Base-by-base conservation (phyloP, 1,140 invertebrate species). In the Drosophila sulfurigaster region DNA sequence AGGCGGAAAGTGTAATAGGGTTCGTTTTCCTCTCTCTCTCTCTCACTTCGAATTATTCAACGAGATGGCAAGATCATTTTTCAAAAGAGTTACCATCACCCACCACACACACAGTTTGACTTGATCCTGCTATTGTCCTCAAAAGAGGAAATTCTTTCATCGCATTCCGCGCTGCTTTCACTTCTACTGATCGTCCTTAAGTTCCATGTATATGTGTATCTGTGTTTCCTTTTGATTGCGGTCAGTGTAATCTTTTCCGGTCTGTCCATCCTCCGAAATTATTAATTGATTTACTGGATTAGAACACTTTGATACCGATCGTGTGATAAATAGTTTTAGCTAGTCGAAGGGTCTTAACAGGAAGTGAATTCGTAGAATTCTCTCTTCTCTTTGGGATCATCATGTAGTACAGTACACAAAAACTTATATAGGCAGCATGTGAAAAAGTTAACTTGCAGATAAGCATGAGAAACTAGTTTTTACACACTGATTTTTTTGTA, bases 51-150 rank as follows among this genome's bases (percentile, higher is more conserved):
- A 70, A 91, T 79, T 78, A 79, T 77, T 91, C 80, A 91, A 91
- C 89, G 76, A 75, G 69, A 76, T 91, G 74, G 64, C 79, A 82
- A 86, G 81, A 66, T 82, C 88, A 75, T 91, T 91, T 91, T 80
- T 91, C 79, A 91, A 77, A 89, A 45, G 43, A 62, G 60, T 66
- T 59, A 10, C 49, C 35, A 13, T 38, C 71, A 35, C 16, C 25
- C 56, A 54, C 25, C 48, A 43, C 54, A 38, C 8, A 35, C 5
- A 30, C 48, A 51, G 16, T 32, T 2, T n/a, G n/a, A 28, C 32
- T 20, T 56, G 48, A 56, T 62, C 51, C 60, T n/a, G 15, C 30
- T 20, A 6, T 66, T 60, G 15, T 45, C 20, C 51, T 51, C 35
- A 10, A 32, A 32, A 74, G 65, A 81, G 85, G 85, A 89, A 89